Percentiles rank a stretch among this genome's conserved stretches.
Conservation (phyloP, 1,140 invertebrate genomes). For the Drosophila lowei region DNA sequence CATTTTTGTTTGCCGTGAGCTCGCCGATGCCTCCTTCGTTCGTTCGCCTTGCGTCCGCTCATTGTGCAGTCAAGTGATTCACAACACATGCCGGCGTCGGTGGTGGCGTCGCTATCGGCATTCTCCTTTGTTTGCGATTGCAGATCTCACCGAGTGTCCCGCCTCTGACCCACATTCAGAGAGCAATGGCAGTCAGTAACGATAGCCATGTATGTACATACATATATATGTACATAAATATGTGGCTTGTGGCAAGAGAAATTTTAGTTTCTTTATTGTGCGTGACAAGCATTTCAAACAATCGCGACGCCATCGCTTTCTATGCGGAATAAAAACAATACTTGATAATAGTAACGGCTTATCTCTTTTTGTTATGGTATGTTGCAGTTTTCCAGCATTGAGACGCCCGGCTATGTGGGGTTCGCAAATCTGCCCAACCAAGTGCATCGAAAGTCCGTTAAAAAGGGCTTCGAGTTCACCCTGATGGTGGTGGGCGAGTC, state of each 20-base stretch:
- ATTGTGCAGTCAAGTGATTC: constrained; percentile 34
- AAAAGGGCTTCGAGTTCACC: constrained; percentile 99
- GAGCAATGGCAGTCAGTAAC: background rate
- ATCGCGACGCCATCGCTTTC: constrained; percentile 2
- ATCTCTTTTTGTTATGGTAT: background rate
- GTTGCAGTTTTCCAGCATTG: constrained; percentile 89
- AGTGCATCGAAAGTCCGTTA: constrained; percentile 97
- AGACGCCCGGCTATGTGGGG: constrained; percentile 94
- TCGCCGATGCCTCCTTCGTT: constrained; percentile 6
- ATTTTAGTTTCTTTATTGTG: constrained; percentile 4
- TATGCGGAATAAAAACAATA: background rate
- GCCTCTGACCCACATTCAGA: constrained; percentile 29
- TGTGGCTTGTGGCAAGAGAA: constrained; percentile 8
- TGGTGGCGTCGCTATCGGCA: constrained; percentile 9
- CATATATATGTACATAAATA: constrained; percentile 12
- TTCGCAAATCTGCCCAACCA: constrained; percentile 98
- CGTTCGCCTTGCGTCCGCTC: background rate
- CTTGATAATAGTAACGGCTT: background rate
- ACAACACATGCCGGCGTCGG: constrained; percentile 38
- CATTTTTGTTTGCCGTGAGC: too few relatives aligned
- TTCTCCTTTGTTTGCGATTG: constrained; percentile 40
- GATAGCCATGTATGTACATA: background rate
- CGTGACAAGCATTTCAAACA: constrained; percentile 12
- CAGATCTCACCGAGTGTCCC: constrained; percentile 1
- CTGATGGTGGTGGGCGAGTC: constrained; percentile 99